Evolutionary conservation across 2,888 invertebrate genomes (phyloP), one percentile per base, ranked within the genome.

Genomic region (Lamellibrachia satsuma): DNA sequence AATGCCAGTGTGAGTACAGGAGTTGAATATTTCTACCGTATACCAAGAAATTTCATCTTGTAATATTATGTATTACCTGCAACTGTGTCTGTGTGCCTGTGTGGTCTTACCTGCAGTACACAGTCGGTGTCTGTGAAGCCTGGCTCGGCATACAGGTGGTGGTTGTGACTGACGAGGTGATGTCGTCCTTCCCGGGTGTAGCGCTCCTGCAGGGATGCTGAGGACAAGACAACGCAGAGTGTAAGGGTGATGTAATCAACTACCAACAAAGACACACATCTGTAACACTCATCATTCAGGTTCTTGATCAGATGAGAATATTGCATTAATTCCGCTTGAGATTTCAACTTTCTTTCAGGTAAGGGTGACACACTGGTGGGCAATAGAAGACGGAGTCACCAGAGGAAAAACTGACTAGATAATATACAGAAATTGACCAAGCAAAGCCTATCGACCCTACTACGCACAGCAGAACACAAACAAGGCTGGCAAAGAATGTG

Each of bases 71-170:
- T 52, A 91, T 51, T 91, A 3, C 6, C 75, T 15, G 75, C 75
- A n/a, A 90, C 51, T 75, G n/a, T 92, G 6, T 57, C 0, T 9
- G n/a, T 39, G 9, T 39, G 51, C 27, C 60, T 27, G 11, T 51
- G 15, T 57, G 75, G 90, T 92, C 92, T 90, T 94, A 96, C 96
- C 96, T 96, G 96, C 57, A 96, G 94, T 52, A 96, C 75, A 22
- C 75, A 75, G 75, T 75, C 75, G 15, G 75, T 75, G 75, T 75
- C 75, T 6, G 75, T 75, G 75, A 96, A 96, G 90, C 95, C 95
- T 9, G 96, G 96, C 93, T 96, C 96, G 27, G 95, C 94, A 93
- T 96, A 96, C 8, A 96, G 94, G 93, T 96, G 96, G 93, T 95
- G 95, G 92, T 96, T 95, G 94, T 96, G 95, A 93, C 75, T 95